Conservation (phyloP, 2,888 invertebrate genomes). For the Glyphotaelius pellucidus region DNA sequence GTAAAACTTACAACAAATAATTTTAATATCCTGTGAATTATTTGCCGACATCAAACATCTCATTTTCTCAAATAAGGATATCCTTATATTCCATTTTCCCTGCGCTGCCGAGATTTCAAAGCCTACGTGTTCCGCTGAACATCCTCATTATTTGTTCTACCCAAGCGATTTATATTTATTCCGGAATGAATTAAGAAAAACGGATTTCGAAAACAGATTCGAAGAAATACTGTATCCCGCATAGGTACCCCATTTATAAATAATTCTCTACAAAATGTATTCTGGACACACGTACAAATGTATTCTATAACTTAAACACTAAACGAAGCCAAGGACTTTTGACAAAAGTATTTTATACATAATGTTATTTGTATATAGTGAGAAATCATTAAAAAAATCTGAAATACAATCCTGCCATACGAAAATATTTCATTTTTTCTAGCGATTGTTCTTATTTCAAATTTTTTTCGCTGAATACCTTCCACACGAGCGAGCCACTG, state of each 20-base stretch:
- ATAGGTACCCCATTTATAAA: background rate
- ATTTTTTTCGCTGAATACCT: no score
- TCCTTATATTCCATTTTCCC: background rate
- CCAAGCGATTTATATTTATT: background rate
- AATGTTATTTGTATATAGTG: no score
- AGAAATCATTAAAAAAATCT: no score
- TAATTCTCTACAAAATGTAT: background rate
- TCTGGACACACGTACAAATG: no score
- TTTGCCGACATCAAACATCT: background rate
- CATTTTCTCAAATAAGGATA: background rate
- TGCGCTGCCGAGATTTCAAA: background rate
- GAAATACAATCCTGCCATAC: no score
- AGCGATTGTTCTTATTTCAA: no score
- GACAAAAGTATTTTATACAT: no score
- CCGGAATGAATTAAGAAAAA: background rate
- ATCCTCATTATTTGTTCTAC: background rate
- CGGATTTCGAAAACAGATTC: background rate
- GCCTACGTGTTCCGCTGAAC: background rate
- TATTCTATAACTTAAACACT: no score
- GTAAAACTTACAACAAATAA: no score
- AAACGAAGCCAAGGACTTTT: no score
- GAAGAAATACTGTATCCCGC: background rate
- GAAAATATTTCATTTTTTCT: no score
- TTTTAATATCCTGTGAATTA: constrained; percentile 6
- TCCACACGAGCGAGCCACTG: no score